These are phyloP conservation scores for Trissolcus japonicus DNA, from an alignment of 2,888 invertebrate species.

Conservation along the genomic window DNA sequence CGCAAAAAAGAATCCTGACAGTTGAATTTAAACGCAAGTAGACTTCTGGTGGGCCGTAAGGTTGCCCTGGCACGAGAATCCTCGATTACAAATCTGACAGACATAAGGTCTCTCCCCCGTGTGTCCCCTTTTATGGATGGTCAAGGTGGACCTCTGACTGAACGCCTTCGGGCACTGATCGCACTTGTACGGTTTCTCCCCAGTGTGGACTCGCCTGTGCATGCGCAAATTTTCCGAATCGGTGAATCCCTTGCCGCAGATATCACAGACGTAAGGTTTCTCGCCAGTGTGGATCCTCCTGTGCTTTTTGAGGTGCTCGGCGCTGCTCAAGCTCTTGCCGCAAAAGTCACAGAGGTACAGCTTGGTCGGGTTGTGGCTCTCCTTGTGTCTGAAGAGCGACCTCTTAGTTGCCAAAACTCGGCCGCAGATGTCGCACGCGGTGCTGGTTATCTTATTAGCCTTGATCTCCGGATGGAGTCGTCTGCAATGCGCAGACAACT, in stretches of 20 bases:
- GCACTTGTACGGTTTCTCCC: conserved; percentile 77
- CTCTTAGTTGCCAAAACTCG: conserved; percentile 71
- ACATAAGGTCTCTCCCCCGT: conserved; percentile 77
- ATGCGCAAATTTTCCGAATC: conserved; percentile 76
- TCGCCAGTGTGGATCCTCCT: conserved; percentile 78
- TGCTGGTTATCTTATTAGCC: conserved; percentile 72
- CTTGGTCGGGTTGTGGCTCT: conserved; percentile 74
- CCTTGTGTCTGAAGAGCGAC: conserved; percentile 72
- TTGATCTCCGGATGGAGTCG: conserved; percentile 72
- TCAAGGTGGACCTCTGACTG: conserved; percentile 78
- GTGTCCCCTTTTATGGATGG: conserved; percentile 77
- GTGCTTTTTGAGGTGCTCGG: conserved; percentile 77
- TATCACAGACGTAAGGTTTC: conserved; percentile 77
- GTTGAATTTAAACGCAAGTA: conserved; percentile 68
- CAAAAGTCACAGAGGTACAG: conserved; percentile 77
- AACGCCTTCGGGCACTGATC: conserved; percentile 77
- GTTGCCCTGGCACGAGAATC: conserved; percentile 76
- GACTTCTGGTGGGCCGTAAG: conserved; percentile 75
- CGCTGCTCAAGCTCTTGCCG: conserved; percentile 77
- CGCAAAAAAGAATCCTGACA: not conserved
- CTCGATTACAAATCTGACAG: conserved; percentile 75
- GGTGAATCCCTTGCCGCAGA: conserved; percentile 77
- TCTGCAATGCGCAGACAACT: conserved; percentile 72
- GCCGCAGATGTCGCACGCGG: conserved; percentile 73
- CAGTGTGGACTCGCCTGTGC: conserved; percentile 77